Evolutionary conservation across 1,140 invertebrate species (phyloP), one percentile per base, ranked within the genome.

Genomic region (Diorhabda elongata): DNA sequence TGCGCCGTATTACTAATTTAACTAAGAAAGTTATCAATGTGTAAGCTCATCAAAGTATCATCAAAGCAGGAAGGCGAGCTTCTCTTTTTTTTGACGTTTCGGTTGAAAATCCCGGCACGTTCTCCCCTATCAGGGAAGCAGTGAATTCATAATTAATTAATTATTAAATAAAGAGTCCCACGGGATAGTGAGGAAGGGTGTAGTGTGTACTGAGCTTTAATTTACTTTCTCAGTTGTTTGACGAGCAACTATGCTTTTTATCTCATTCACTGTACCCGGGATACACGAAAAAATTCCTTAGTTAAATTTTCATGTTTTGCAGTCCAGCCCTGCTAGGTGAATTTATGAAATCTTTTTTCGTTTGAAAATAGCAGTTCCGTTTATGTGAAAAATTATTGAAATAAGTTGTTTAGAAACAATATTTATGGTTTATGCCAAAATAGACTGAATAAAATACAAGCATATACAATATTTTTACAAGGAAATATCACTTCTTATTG

Each of bases 101-200:
- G 43, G 45, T 64, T 64, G 44, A 26, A 56, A 64, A 64, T 64
- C 45, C 44, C 11, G 45, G 43, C 44, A 42, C 63, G 63, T 64
- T 47, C 7, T 64, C 52, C 45, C 41, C 45, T 44, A 57, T 64
- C 63, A 47, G 43, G 45, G 63, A 47, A 26, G 11, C 47, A 56
- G 45, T 64, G 63, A 64, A 64, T 64, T 64, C 63, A 64, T 64
- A 56, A 63, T 64, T 64, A 56, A 64, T 64, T 64, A 64, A 64
- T 64, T 64, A 64, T 64, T 8, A 56, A 64, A 64, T 64, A 64
- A 64, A 64, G 63, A 57, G 43, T 64, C 63, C 52, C 63, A 5
- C 26, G 42, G 63, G 63, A 44, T 42, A 41, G 45, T 45, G 6
- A 57, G 56, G 63, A 64, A 64, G 63, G 63, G 63, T 56, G 63